Conservation (phyloP, 2,113 vertebrate species). For the Noturus placidus region DNA sequence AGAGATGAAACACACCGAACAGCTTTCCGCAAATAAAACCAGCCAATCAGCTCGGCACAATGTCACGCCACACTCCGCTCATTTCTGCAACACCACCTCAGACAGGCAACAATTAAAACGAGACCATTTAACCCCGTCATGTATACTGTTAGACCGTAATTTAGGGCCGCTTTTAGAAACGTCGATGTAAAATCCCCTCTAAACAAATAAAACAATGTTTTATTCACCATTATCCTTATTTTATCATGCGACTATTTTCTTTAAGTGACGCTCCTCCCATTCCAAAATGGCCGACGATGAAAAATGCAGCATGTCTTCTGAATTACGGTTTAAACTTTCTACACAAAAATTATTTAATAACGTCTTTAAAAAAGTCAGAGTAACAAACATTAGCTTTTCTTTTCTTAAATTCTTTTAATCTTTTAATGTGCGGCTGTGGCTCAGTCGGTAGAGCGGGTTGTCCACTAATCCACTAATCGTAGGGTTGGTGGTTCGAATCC, state of each 20-base stretch:
- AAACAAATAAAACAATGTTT: neutral
- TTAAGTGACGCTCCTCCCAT: neutral
- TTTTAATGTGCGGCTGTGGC: too few relatives aligned
- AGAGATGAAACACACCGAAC: neutral
- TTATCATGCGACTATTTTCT: neutral
- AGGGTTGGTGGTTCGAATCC: too few relatives aligned
- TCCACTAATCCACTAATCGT: too few relatives aligned
- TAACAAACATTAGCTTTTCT: neutral
- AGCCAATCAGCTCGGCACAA: conserved; percentile 31
- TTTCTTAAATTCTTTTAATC: too few relatives aligned
- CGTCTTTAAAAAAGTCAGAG: too few relatives aligned
- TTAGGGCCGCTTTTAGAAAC: neutral
- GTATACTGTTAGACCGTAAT: neutral
- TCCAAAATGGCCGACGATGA: neutral
- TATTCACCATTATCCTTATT: neutral
- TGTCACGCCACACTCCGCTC: conserved; percentile 44
- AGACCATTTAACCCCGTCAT: neutral
- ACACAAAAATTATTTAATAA: neutral
- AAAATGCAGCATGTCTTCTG: neutral
- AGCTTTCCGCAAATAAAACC: conserved; percentile 5
- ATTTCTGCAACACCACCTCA: neutral
- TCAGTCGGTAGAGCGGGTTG: too few relatives aligned
- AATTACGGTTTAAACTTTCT: neutral
- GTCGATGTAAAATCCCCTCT: neutral
- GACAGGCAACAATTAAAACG: neutral